These are phyloP conservation scores for Vireo griseus DNA, from an alignment of 2,797 vertebrate genomes.

Conservation along the genomic window DNA sequence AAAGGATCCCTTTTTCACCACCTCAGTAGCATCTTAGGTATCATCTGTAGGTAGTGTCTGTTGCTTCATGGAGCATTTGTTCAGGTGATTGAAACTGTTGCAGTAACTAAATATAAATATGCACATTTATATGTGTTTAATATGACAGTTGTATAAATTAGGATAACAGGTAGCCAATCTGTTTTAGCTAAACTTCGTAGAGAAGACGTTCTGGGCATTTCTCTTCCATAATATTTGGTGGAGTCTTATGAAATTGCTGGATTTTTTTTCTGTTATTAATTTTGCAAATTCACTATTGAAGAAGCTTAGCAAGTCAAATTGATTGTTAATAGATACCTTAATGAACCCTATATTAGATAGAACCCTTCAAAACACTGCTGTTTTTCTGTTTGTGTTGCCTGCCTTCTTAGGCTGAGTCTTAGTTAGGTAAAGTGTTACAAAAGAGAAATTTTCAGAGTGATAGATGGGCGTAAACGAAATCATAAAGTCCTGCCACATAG, in stretches of 20 bases:
- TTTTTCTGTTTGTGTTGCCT: background rate
- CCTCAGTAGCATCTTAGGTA: background rate
- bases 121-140: background rate
- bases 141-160: background rate
- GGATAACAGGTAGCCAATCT: too few relatives aligned
- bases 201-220: background rate
- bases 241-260: background rate
- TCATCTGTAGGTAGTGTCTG: fast-evolving
- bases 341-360: background rate
- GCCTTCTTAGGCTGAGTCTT: background rate
- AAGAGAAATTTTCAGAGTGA: background rate
- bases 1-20: too few relatives aligned
- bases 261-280: background rate
- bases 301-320: background rate
- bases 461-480: background rate
- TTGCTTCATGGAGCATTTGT: background rate
- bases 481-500: background rate
- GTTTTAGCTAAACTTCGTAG: background rate
- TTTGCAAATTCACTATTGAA: background rate
- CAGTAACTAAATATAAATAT: background rate
- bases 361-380: background rate
- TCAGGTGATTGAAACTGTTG: background rate
- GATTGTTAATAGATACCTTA: background rate
- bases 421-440: background rate
- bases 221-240: background rate